These are phyloP conservation scores for Drosophila pandora DNA, from an alignment of 1,140 invertebrate species.

Conservation along the genomic window DNA sequence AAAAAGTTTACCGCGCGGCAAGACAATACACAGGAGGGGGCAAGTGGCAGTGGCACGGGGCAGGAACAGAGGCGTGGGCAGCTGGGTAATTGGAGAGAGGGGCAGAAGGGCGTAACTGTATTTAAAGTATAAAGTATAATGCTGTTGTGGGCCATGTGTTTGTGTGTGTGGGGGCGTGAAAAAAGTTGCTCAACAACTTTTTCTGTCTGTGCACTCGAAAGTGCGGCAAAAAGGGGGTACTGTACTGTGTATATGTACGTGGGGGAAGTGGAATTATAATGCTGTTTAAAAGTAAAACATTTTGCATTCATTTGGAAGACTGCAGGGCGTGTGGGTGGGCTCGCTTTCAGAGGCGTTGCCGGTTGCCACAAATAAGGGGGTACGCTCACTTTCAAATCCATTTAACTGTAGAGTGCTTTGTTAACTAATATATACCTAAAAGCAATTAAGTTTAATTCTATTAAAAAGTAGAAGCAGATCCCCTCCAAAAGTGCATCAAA, in stretches of 20 bases:
- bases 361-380: not conserved
- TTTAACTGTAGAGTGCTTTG: no score
- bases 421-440: no score
- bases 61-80: not conserved
- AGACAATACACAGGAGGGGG: slow-evolving; percentile 8
- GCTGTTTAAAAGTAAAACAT: slow-evolving; percentile 48
- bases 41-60: not conserved
- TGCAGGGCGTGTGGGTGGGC: slow-evolving; percentile 7
- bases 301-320: slow-evolving; percentile 29
- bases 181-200: slow-evolving; percentile 65
- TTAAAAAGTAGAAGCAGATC: not conserved
- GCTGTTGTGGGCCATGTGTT: not conserved
- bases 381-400: no score
- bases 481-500: slow-evolving; percentile 12
- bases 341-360: not conserved
- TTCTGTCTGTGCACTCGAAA: slow-evolving; percentile 39
- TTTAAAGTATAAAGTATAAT: slow-evolving; percentile 13
- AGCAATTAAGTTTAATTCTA: no score
- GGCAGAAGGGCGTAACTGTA: slow-evolving; percentile 5
- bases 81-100: not conserved
- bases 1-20: slow-evolving; percentile 42
- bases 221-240: not conserved
- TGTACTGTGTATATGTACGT: not conserved
- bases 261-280: slow-evolving; percentile 30
- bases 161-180: slow-evolving; percentile 10